phyloP scores from a whole-genome alignment of 2,797 vertebrate species.

The Lateolabrax maculatus region DNA sequence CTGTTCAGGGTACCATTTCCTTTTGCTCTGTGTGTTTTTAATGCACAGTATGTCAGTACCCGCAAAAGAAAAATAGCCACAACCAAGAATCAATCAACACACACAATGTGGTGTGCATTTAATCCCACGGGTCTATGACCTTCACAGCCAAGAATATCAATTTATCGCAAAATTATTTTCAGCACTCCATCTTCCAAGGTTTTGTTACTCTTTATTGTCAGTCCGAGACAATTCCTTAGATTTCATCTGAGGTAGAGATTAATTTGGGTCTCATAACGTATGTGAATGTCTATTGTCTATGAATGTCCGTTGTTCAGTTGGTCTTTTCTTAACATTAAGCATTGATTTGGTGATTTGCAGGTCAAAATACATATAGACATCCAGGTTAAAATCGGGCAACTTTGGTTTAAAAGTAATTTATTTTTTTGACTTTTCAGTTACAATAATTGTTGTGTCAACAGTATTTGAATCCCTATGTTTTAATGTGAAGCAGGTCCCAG shows the following conservation, averaged over 20 bases:
- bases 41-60: constrained; percentile 43
- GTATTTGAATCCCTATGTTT: background rate
- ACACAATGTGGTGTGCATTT: constrained; percentile 61
- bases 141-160: constrained; percentile 64
- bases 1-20: constrained; percentile 45
- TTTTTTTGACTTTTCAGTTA: background rate
- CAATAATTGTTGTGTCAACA: background rate
- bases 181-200: constrained; percentile 53
- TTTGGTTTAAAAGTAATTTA: background rate
- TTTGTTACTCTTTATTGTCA: constrained; percentile 49
- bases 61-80: constrained; percentile 63
- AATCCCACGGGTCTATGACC: constrained; percentile 67
- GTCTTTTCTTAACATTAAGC: background rate
- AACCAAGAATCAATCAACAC: constrained; percentile 69
- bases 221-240: constrained; percentile 23
- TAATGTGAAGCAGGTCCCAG: background rate
- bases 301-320: background rate
- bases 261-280: constrained; percentile 12
- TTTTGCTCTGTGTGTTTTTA: constrained; percentile 39
- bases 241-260: constrained; percentile 49
- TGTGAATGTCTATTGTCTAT: background rate
- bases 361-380: background rate
- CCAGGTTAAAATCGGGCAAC: background rate
- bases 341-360: background rate
- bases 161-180: constrained; percentile 67